Percentiles rank a stretch among this genome's conserved stretches.
Evolutionary conservation across 2,797 vertebrate species (phyloP).

Genomic region (Poeciliopsis gracilis): DNA sequence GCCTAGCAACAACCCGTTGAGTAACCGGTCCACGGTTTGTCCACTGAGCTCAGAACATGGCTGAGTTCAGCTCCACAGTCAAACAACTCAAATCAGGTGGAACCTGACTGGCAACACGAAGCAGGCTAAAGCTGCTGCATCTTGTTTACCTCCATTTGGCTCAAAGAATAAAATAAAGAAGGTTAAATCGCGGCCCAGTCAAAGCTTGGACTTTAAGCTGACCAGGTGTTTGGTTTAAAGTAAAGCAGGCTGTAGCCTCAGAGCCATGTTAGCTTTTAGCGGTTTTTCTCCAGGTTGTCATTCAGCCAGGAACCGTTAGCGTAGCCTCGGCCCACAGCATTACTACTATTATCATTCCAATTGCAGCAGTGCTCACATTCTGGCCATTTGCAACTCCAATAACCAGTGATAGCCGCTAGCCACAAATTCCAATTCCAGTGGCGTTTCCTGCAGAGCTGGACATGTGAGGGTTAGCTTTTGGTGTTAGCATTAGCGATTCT

Average conservation of each 20-base stretch:
- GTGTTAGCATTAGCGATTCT: conserved; percentile 65
- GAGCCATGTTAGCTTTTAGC: conserved; percentile 10
- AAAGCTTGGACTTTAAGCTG: neutral
- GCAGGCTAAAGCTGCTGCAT: neutral
- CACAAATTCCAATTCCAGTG: conserved; percentile 49
- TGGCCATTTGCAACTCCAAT: conserved; percentile 58
- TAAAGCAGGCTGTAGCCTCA: neutral
- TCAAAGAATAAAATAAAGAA: neutral
- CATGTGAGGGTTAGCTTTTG: conserved; percentile 58
- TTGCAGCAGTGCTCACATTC: conserved; percentile 49
- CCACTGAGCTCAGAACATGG: no score
- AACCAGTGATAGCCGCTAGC: conserved; percentile 25
- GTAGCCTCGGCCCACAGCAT: conserved; percentile 35
- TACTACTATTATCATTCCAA: conserved; percentile 55
- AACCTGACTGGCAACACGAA: neutral
- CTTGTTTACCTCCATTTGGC: no score
- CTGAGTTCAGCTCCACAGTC: no score
- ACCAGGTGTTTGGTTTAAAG: neutral
- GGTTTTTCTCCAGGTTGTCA: conserved; percentile 10
- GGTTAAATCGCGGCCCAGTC: neutral
- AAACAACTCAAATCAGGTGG: neutral
- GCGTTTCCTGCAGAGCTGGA: conserved; percentile 43
- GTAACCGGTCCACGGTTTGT: no score
- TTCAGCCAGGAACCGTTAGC: conserved; percentile 31
- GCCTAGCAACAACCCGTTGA: no score